These are phyloP conservation scores for Sebastes variabilis DNA, from an alignment of 2,797 vertebrate genomes.

Conservation along the genomic window DNA sequence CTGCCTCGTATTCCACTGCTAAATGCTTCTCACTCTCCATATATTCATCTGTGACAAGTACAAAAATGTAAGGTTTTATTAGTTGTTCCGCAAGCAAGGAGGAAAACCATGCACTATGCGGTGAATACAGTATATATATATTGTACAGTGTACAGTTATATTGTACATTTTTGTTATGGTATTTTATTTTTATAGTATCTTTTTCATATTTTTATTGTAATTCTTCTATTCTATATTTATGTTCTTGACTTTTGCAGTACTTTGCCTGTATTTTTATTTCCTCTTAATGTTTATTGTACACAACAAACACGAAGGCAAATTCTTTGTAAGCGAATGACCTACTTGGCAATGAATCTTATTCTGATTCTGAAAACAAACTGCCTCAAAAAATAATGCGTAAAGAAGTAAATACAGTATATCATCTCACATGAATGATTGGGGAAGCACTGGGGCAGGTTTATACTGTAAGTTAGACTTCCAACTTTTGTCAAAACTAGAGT, in stretches of 20 bases:
- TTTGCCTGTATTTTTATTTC: background rate
- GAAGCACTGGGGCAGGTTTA: background rate
- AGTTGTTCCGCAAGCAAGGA: background rate
- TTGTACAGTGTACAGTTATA: background rate
- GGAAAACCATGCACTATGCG: background rate
- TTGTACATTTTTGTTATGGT: background rate
- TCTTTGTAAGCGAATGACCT: background rate
- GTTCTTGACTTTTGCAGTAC: background rate
- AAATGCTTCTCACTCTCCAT: slow-evolving; percentile 75
- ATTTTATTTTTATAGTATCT: background rate
- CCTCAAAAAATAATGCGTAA: background rate
- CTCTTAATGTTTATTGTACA: background rate
- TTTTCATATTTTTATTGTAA: background rate
- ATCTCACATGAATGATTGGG: background rate
- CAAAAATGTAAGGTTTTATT: background rate
- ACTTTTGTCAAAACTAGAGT: background rate
- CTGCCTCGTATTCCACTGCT: slow-evolving; percentile 54
- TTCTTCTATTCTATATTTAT: background rate
- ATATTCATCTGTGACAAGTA: slow-evolving; percentile 48
- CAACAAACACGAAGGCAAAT: background rate
- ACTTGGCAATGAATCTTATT: background rate
- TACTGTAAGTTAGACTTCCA: background rate
- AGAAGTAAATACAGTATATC: background rate
- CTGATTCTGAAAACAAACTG: background rate
- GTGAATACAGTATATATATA: background rate